Conservation (phyloP, 53 echinoderm and acorn worm species). For the Holothuria leucospilota region DNA sequence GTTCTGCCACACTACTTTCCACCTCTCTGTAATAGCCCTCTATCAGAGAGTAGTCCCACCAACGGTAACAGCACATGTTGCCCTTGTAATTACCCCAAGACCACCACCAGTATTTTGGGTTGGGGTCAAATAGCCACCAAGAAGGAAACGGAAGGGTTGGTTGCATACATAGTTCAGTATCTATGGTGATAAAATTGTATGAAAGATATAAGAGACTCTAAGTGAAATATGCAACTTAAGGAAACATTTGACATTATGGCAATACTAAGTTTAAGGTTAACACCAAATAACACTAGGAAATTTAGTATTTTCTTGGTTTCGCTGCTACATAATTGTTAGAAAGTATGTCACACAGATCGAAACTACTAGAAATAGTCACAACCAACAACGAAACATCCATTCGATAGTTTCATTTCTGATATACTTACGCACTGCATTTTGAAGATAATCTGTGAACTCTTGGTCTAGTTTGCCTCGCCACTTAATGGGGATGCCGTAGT, state of each 20-base stretch:
- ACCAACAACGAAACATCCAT: too few relatives aligned
- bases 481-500: background rate
- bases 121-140: constrained; percentile 8
- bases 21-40: constrained; percentile 68
- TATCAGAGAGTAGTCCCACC: constrained; percentile 80
- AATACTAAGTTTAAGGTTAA: too few relatives aligned
- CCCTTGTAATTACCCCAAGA: constrained; percentile 56
- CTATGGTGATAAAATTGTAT: background rate
- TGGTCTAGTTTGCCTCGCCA: background rate
- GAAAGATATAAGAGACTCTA: too few relatives aligned
- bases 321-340: too few relatives aligned
- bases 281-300: too few relatives aligned
- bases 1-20: constrained; percentile 77
- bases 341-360: too few relatives aligned
- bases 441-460: background rate
- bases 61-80: constrained; percentile 82
- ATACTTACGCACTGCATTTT: background rate
- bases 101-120: background rate
- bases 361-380: too few relatives aligned
- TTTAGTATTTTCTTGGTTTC: too few relatives aligned
- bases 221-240: too few relatives aligned
- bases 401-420: too few relatives aligned
- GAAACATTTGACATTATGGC: too few relatives aligned
- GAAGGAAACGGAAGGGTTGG: constrained; percentile 34
- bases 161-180: constrained; percentile 37